Base-by-base conservation (phyloP, 2,888 invertebrate species). In the Drosophila stalkeri region DNA sequence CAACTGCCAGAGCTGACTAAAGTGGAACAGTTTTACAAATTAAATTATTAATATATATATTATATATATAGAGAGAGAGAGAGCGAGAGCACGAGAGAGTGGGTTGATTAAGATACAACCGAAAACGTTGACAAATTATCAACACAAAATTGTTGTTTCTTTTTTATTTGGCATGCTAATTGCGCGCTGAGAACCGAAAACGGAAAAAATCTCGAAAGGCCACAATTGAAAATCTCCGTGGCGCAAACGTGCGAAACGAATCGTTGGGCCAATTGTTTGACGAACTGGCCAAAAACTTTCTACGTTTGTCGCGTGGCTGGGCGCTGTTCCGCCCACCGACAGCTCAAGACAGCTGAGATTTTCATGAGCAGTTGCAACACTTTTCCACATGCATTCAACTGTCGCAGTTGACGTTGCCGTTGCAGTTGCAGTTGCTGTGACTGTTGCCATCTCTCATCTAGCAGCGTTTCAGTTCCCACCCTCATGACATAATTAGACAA, bases 1-100 rank as follows among this genome's bases (percentile, higher is more conserved):
- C 97, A 97, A 91, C 96, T 97, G 96, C 94, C 12, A 94, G 94
- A 82, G 93, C 95, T 2, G 8, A 68, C 75, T 84, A 72, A 75
- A 82, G 59, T 85, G 65, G 54, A 72, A 52, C 49, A 71, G 63
- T 51, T 37, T 23, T 12, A 43, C n/a, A 52, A 43, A 66, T 56
- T 33, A 57, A 39, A 47, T 56, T 43, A 49, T 39, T 44, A n/a
- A 54, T 47, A 14, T 55, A 43, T 27, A 27, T 5, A 27, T 27
- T 27, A 5, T 27, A 27, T 5, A 27, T 3, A 39, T 12, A 41
- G 1, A 27, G 27, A 14, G n/a, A 1, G 49, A 23, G 35, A 1
- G 6, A 20, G 14, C 39, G 6, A 23, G 37, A 16, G 39, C n/a
- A 23, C 56, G 35, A 37, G 35, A 37, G 35, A 44, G 11, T 18